Percentiles rank a stretch among this genome's conserved stretches.
Evolutionary conservation across 2,888 invertebrate species (phyloP).

Genomic region (Ametastegia equiseti): DNA sequence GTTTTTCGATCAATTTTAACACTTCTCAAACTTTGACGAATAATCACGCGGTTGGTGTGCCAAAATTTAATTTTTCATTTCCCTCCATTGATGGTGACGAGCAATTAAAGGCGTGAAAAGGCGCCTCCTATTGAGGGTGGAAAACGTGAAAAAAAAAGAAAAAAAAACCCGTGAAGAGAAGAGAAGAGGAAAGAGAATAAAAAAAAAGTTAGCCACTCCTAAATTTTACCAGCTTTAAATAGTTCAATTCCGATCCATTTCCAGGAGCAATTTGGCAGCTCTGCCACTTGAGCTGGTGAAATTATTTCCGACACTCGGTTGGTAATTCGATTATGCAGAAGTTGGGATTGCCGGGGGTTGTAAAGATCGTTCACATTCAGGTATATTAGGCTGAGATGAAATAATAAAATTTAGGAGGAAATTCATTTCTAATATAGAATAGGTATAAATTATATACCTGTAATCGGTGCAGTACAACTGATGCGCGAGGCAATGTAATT

Average conservation of each 20-base stretch:
- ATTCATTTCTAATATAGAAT: not conserved
- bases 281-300: not conserved
- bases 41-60: too few relatives aligned
- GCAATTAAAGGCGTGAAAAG: not conserved
- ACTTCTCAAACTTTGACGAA: too few relatives aligned
- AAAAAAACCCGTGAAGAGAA: not conserved
- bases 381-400: too few relatives aligned
- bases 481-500: not conserved
- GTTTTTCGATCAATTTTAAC: too few relatives aligned
- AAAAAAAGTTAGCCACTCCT: slow-evolving; percentile 14
- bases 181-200: not conserved
- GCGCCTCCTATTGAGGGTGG: not conserved
- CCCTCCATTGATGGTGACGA: not conserved
- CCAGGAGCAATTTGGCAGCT: slow-evolving; percentile 14
- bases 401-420: not conserved
- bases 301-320: slow-evolving; percentile 7
- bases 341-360: not conserved
- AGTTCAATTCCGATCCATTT: slow-evolving; percentile 38
- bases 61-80: not conserved
- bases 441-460: too few relatives aligned
- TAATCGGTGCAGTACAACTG: not conserved
- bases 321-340: slow-evolving; percentile 9
- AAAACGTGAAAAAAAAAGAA: not conserved
- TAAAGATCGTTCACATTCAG: too few relatives aligned
- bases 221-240: slow-evolving; percentile 21